Conservation (phyloP, 1,140 invertebrate genomes). For the Drosophila micromelanica region DNA sequence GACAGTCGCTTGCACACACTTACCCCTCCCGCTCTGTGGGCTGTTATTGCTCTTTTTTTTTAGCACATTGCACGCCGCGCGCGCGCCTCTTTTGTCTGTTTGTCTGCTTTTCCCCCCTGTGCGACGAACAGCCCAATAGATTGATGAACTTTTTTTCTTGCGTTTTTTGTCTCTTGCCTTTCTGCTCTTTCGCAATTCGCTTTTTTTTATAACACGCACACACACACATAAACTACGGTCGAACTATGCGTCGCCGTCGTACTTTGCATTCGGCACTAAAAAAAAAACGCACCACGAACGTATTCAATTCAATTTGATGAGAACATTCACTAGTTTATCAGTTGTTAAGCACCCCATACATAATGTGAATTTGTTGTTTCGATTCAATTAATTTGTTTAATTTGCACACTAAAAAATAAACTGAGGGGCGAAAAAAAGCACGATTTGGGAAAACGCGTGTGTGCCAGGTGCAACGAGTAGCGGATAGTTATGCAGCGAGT, state of each 20-base stretch:
- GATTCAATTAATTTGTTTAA: slow-evolving; percentile 39
- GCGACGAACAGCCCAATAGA: slow-evolving; percentile 17
- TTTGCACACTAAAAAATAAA: slow-evolving; percentile 58
- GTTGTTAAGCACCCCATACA: slow-evolving; percentile 12
- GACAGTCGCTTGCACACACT: slow-evolving; percentile 30
- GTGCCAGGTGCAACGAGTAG: slow-evolving; percentile 61
- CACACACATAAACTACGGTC: slow-evolving; percentile 41
- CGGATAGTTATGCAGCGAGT: slow-evolving; percentile 41
- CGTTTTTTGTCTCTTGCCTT: slow-evolving; percentile 50
- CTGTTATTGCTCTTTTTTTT: slow-evolving; percentile 51
- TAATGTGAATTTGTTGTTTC: slow-evolving; percentile 14
- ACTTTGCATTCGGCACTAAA: slow-evolving; percentile 50
- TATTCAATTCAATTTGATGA: slow-evolving; percentile 19
- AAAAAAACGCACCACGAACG: slow-evolving; percentile 40
- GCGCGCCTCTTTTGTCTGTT: slow-evolving; percentile 43
- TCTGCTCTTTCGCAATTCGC: slow-evolving; percentile 64
- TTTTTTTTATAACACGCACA: slow-evolving; percentile 46
- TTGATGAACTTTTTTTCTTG: slow-evolving; percentile 52
- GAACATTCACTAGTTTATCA: neutral
- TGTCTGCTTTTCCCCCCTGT: slow-evolving; percentile 19
- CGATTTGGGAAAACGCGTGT: slow-evolving; percentile 75
- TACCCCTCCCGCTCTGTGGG: slow-evolving; percentile 31
- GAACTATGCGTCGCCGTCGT: slow-evolving; percentile 51
- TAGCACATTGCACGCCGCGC: slow-evolving; percentile 49
- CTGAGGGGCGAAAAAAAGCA: slow-evolving; percentile 65